Evolutionary conservation across 1,140 invertebrate species (phyloP).

Genomic region (Aethina tumida): DNA sequence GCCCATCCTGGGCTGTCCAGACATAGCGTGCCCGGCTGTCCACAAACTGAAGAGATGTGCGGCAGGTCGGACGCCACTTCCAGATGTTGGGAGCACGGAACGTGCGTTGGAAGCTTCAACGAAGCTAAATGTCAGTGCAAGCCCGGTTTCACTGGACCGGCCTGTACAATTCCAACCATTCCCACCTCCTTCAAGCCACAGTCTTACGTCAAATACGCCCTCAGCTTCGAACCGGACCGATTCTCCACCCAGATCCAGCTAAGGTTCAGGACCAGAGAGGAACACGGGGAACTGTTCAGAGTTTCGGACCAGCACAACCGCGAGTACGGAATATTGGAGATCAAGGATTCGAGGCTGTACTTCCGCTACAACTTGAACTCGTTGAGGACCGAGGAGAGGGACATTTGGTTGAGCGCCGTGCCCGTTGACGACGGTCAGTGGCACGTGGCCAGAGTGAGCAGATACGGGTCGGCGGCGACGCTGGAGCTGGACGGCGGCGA

Average conservation of each 20-base stretch:
- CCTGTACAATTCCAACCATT: slow-evolving; percentile 74
- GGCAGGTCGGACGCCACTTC: slow-evolving; percentile 69
- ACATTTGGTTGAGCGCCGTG: slow-evolving; percentile 82
- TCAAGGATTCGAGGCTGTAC: slow-evolving; percentile 78
- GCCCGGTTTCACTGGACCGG: slow-evolving; percentile 82
- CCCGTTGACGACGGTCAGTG: slow-evolving; percentile 93
- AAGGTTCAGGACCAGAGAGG: slow-evolving; percentile 84
- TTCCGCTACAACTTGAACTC: slow-evolving; percentile 92
- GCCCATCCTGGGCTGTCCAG: slow-evolving; percentile 76
- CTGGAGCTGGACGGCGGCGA: slow-evolving; percentile 91
- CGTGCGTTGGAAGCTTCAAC: slow-evolving; percentile 82
- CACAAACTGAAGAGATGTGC: slow-evolving; percentile 82
- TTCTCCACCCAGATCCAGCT: slow-evolving; percentile 89
- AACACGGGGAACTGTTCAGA: slow-evolving; percentile 82
- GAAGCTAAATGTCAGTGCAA: slow-evolving; percentile 85
- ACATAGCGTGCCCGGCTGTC: slow-evolving; percentile 78
- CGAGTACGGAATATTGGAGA: slow-evolving; percentile 91
- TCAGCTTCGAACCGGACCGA: slow-evolving; percentile 87
- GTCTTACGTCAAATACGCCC: slow-evolving; percentile 90
- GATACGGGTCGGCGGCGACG: slow-evolving; percentile 89
- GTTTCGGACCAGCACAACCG: slow-evolving; percentile 90
- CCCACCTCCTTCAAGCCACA: slow-evolving; percentile 83
- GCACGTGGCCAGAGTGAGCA: slow-evolving; percentile 83
- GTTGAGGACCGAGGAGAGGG: slow-evolving; percentile 74
- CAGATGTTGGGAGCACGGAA: slow-evolving; percentile 83